Evolutionary conservation across 23 tunicate genomes (phyloP).

Genomic region (Botrylloides violaceus): DNA sequence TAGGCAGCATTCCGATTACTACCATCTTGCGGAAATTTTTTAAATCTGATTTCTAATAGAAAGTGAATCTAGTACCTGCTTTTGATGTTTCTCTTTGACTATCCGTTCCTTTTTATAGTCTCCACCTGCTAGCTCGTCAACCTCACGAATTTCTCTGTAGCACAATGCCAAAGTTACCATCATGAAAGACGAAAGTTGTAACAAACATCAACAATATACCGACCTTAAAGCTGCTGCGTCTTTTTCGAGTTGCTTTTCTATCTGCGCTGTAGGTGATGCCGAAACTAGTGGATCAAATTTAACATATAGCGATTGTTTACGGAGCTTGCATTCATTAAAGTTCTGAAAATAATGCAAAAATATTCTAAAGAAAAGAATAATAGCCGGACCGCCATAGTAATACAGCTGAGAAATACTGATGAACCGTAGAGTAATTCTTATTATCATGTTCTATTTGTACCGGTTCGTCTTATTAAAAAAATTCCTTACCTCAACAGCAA

Average conservation of each 20-base stretch:
- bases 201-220: not conserved
- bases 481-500: too few species aligned
- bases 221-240: slow-evolving; percentile 1
- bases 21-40: too few species aligned
- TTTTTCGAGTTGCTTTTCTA: not conserved
- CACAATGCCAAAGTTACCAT: too few species aligned
- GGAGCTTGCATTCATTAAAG: not conserved
- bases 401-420: too few species aligned
- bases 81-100: not conserved
- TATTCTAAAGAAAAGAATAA: too few species aligned
- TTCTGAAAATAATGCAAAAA: not conserved
- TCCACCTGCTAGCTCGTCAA: not conserved
- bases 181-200: slow-evolving; percentile 4
- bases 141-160: not conserved
- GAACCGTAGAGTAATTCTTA: too few species aligned
- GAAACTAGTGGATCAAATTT: slow-evolving; percentile 14
- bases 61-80: too few species aligned
- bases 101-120: not conserved
- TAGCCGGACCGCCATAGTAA: too few species aligned
- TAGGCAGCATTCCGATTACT: too few species aligned
- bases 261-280: not conserved
- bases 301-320: slow-evolving; percentile 18
- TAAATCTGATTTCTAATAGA: too few species aligned
- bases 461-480: too few species aligned
- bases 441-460: too few species aligned